Base-by-base conservation (phyloP, 2,888 invertebrate genomes). In the Drosophila kanekoi region DNA sequence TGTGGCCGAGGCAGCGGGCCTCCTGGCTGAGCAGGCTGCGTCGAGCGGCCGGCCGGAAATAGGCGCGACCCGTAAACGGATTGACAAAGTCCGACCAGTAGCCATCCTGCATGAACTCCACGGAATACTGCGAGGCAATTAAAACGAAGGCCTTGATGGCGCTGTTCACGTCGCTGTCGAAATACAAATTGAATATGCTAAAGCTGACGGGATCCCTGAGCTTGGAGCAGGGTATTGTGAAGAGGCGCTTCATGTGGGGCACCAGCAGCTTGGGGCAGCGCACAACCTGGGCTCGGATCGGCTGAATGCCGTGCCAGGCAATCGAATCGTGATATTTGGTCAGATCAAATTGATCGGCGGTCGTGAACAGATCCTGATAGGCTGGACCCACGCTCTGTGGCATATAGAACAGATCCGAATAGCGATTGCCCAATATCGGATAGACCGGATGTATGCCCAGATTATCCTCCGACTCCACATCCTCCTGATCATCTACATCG, bases 31-130 rank as follows among this genome's bases (percentile, higher is more conserved):
- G 9, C 5, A 23, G 4, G 1, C 18, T 35, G 3, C 43, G 23
- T 0, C 56, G 33, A 6, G 16, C 4, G 2, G 52, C 45, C 1
- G 71, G 48, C 3, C 51, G 57, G 16, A 80, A 85, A 20, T 78
- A 75, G 5, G 78, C 81, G 1, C 82, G 76, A 0, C 87, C 89
- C 11, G 82, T 87, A 9, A 76, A 66, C 0, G 89, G 87, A 45
- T 89, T 87, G 2, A 86, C 20, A 51, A 86, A 86, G 41, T 86
- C 87, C 6, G 84, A 62, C 85, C 85, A 85, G 37, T 69, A 87
- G 10, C 81, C 79, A 4, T 64, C 49, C 4, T 67, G 28, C 47
- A 77, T 47, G 2, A 81, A 62, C 4, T 67, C 61, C 1, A 51
- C 9, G 0, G 73, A 66, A 41, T 74, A 69, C 13, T 66, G 49